Evolutionary conservation across 2,113 vertebrate genomes (phyloP).

Genomic region (Eublepharis macularius): DNA sequence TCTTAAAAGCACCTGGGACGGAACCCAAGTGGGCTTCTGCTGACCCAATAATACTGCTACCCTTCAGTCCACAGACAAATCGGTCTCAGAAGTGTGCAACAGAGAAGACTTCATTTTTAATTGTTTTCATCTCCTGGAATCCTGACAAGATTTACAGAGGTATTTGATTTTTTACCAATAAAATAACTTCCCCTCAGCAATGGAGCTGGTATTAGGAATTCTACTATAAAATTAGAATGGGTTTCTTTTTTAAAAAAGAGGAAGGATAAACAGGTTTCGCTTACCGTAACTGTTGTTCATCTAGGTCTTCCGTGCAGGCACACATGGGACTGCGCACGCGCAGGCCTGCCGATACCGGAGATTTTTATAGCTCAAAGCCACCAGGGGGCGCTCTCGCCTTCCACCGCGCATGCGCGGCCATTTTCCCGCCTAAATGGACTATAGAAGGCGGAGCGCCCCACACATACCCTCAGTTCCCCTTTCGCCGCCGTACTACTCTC

Average conservation of each 20-base stretch:
- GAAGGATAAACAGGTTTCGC: too few relatives aligned
- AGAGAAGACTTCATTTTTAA: conserved; percentile 5
- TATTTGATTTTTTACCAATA: conserved; percentile 28
- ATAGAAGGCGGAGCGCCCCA: too few relatives aligned
- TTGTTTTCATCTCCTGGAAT: neutral
- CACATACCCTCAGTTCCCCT: too few relatives aligned
- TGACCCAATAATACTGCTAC: neutral
- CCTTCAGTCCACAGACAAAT: neutral
- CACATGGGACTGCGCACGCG: too few relatives aligned
- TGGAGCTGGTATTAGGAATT: neutral
- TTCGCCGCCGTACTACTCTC: too few relatives aligned
- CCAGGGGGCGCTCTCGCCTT: too few relatives aligned
- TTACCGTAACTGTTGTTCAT: too few relatives aligned
- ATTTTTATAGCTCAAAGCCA: too few relatives aligned
- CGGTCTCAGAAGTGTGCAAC: conserved; percentile 23
- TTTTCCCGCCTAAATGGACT: too few relatives aligned
- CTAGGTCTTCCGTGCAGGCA: too few relatives aligned
- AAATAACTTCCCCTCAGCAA: conserved; percentile 20
- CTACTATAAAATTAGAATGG: neutral
- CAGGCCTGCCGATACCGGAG: too few relatives aligned
- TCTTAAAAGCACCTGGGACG: conserved; percentile 16
- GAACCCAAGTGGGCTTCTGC: neutral
- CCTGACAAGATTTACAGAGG: conserved; percentile 15
- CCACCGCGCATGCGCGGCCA: too few relatives aligned
- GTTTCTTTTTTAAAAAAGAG: neutral